Evolutionary conservation across 2,888 invertebrate species (phyloP), one percentile per base, ranked within the genome.

Genomic region (Pycnomerus fuliginosus): DNA sequence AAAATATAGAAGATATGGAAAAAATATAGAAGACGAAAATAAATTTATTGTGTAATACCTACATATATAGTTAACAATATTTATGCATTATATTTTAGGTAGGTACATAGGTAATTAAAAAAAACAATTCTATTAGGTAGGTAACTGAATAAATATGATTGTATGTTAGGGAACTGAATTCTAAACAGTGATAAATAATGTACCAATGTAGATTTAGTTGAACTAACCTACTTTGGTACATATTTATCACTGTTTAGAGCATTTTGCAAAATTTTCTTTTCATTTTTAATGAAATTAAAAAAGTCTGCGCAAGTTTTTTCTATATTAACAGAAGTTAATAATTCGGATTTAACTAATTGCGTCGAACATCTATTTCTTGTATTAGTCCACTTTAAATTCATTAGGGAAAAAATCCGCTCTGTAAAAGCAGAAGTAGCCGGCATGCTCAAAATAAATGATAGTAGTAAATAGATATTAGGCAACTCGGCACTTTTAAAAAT

Each of bases 351-450:
- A 4, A 27, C n/a, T 10, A 27, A 11, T 27, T 27, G 28, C 5
- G 28, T 27, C 12, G 28, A 27, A 27, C 28, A 27, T 27, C 28
- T 27, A 27, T 27, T 27, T 27, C 12, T 8, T 5, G 5, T 10
- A 10, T 27, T 10, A 5, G 28, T 27, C 28, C 28, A 27, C 28
- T 27, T 27, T 5, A 10, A 7, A 27, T 27, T 27, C 28, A 27
- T 27, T 10, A 27, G 4, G 28, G 28, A 27, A 10, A 27, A 27
- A 4, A 27, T 10, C 12, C 28, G 4, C n/a, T 27, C 28, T 8
- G 12, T 11, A 27, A 27, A 27, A 5, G 28, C 28, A 27, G 28
- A 10, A 27, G 28, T 10, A 10, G 28, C 28, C 5, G 28, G 12
- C 28, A 27, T 27, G 12, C 10, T 11, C n/a, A 27, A 10, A 8